A percentile compares a stretch with the other conserved stretches of the same genome.
Conservation (phyloP, 2,113 vertebrate genomes). For the Ellobius talpinus region DNA sequence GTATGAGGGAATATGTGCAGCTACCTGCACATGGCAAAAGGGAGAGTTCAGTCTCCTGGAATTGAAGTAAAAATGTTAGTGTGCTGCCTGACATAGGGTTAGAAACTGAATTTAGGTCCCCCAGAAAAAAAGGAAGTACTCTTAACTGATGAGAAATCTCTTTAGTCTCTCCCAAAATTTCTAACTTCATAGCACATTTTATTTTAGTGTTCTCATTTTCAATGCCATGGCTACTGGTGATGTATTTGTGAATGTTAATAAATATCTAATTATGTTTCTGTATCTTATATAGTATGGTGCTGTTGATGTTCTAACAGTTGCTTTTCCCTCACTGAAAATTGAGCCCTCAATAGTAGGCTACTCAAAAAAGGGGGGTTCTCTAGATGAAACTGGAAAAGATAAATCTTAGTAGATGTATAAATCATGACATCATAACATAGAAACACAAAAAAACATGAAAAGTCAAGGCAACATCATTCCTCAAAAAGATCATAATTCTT, state of each 20-base stretch:
- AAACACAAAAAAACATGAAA: background rate
- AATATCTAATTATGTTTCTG: background rate
- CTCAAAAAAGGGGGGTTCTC: background rate
- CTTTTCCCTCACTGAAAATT: background rate
- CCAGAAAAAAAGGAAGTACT: background rate
- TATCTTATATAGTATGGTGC: background rate
- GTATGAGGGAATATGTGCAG: background rate
- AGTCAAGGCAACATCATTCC: background rate
- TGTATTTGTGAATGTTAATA: background rate
- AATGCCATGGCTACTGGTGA: background rate
- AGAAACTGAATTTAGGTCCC: background rate
- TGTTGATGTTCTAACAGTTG: background rate
- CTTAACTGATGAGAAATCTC: background rate
- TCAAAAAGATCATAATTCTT: background rate
- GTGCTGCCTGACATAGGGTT: rapidly evolving
- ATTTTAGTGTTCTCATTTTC: background rate
- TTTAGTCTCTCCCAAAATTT: background rate
- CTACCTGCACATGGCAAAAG: background rate
- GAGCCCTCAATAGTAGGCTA: background rate
- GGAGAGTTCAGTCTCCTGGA: background rate
- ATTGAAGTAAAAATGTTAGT: background rate
- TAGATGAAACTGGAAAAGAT: background rate
- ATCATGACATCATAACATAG: background rate
- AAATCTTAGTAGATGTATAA: background rate
- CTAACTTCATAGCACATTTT: background rate